Percentiles rank a stretch among this genome's conserved stretches.
phyloP scores from a whole-genome alignment of 2,888 invertebrate genomes.

The Amphipyra berbera region DNA sequence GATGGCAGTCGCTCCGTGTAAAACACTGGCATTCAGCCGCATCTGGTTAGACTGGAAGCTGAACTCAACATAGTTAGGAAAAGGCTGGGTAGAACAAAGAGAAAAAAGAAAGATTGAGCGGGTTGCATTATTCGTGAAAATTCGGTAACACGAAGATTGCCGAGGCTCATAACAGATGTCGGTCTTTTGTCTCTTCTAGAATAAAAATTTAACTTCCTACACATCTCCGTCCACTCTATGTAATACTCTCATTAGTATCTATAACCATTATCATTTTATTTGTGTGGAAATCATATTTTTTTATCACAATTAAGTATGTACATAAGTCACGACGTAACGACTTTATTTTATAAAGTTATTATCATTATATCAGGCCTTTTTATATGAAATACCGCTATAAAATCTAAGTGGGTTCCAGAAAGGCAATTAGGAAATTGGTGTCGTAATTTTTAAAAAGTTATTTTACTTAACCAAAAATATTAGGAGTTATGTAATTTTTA shows the following conservation, averaged over 20 bases:
- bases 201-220: neutral
- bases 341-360: conserved; percentile 50
- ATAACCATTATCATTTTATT: conserved; percentile 72
- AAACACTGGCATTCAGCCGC: too few relatives aligned
- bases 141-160: too few relatives aligned
- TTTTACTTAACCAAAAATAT: conserved; percentile 6
- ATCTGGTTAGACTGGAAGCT: too few relatives aligned
- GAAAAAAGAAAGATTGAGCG: too few relatives aligned
- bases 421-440: conserved; percentile 45
- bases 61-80: too few relatives aligned
- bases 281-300: conserved; percentile 64
- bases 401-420: conserved; percentile 32
- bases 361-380: conserved; percentile 41
- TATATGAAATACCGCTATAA: conserved; percentile 43
- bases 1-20: too few relatives aligned
- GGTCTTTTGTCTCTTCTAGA: conserved; percentile 35
- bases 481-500: conserved; percentile 8
- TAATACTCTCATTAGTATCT: conserved; percentile 70
- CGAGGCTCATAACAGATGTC: too few relatives aligned
- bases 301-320: conserved; percentile 55
- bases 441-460: conserved; percentile 25
- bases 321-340: conserved; percentile 53
- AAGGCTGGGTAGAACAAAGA: too few relatives aligned
- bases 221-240: conserved; percentile 49
- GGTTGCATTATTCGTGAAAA: too few relatives aligned